These are phyloP conservation scores for Gallirallus australis DNA, from an alignment of 2,797 vertebrate genomes.

Conservation along the genomic window DNA sequence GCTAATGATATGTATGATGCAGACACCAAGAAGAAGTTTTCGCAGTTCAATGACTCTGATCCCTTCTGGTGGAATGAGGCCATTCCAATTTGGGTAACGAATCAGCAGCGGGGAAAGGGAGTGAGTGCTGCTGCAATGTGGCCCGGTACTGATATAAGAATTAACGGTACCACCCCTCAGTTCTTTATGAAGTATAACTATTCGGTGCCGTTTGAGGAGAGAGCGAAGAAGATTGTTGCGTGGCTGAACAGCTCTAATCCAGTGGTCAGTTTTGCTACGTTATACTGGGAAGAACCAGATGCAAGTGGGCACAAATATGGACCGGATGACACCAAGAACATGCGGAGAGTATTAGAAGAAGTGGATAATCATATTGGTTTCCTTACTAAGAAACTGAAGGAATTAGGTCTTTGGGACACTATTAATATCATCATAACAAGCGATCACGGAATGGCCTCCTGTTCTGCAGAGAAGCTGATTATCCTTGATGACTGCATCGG, in stretches of 20 bases:
- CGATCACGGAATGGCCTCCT: constrained; percentile 96
- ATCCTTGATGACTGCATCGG: constrained; percentile 84
- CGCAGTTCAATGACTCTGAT: constrained; percentile 73
- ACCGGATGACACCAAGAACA: constrained; percentile 84
- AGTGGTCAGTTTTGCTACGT: constrained; percentile 85
- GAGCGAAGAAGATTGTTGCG: constrained; percentile 79
- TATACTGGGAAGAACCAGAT: constrained; percentile 97
- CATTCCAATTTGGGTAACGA: constrained; percentile 91
- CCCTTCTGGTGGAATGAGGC: constrained; percentile 93
- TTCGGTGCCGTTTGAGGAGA: constrained; percentile 81
- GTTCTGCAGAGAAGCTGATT: constrained; percentile 86
- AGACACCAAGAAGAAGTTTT: constrained; percentile 80
- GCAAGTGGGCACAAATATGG: constrained; percentile 87
- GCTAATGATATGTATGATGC: constrained; percentile 91
- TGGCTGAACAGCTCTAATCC: constrained; percentile 84
- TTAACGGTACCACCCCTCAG: constrained; percentile 78
- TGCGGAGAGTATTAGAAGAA: constrained; percentile 83
- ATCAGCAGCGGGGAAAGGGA: constrained; percentile 83
- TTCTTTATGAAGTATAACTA: constrained; percentile 84
- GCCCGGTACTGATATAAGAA: constrained; percentile 89
- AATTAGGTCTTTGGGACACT: constrained; percentile 85
- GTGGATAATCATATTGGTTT: constrained; percentile 88
- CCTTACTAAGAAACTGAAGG: constrained; percentile 83
- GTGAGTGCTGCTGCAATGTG: constrained; percentile 92
- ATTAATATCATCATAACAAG: constrained; percentile 92